Conservation (phyloP, 2,888 invertebrate species). For the Phorcus lineatus region DNA sequence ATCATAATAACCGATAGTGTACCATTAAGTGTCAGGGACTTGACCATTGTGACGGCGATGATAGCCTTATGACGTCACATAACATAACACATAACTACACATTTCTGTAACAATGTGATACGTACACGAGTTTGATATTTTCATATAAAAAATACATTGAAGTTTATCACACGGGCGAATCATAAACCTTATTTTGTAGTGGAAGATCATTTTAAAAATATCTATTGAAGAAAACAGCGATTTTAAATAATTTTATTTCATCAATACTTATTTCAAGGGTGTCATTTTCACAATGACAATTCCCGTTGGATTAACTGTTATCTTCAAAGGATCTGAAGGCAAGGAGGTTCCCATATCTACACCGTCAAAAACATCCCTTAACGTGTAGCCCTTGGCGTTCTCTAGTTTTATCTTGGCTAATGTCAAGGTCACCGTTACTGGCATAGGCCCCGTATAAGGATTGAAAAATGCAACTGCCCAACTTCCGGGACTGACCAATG, state of each 20-base stretch:
- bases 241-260: background rate
- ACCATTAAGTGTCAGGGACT: too few relatives aligned
- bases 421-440: conserved; percentile 43
- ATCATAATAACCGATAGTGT: too few relatives aligned
- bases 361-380: conserved; percentile 66
- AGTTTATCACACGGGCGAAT: too few relatives aligned
- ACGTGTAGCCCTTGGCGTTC: conserved; percentile 55
- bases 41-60: too few relatives aligned
- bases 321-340: conserved; percentile 48
- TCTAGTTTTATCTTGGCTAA: conserved; percentile 55
- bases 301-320: conserved; percentile 43
- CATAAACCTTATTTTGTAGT: too few relatives aligned
- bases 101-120: too few relatives aligned
- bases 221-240: too few relatives aligned
- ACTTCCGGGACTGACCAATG: conserved; percentile 61
- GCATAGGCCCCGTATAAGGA: conserved; percentile 53
- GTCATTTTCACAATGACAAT: conserved; percentile 41
- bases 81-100: too few relatives aligned
- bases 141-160: too few relatives aligned
- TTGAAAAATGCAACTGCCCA: conserved; percentile 69
- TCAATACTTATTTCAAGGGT: background rate
- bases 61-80: too few relatives aligned
- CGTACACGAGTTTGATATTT: too few relatives aligned
- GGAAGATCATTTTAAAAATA: too few relatives aligned
- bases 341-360: conserved; percentile 50